phyloP scores from a whole-genome alignment of 2,888 invertebrate genomes.

The Tryphoninae sp. region DNA sequence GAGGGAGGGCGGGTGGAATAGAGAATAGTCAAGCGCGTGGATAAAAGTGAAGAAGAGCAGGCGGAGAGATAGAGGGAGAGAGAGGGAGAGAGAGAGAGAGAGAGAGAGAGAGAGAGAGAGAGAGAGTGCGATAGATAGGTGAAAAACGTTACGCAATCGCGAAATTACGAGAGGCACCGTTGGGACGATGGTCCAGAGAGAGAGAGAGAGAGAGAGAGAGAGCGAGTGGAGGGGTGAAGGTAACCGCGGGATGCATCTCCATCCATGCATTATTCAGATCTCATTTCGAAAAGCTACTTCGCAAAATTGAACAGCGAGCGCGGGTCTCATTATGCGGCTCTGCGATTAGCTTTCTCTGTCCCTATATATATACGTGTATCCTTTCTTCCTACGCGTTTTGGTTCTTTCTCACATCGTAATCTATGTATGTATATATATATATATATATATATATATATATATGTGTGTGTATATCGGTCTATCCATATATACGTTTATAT shows the following conservation, averaged over 20 bases:
- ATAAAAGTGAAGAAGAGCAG: conserved; percentile 19
- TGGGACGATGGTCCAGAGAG: conserved; percentile 5
- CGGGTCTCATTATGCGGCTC: conserved; percentile 64
- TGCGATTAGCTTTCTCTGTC: conserved; percentile 62
- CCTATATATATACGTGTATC: neutral
- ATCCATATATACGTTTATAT: conserved; percentile 9
- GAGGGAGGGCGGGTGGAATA: neutral
- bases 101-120: conserved; percentile 12
- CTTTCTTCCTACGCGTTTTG: conserved; percentile 11
- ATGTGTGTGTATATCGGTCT: neutral
- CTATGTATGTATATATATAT: neutral
- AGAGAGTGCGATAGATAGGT: conserved; percentile 34
- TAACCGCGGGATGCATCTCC: conserved; percentile 65
- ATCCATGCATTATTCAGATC: conserved; percentile 69
- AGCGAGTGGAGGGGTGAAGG: conserved; percentile 2
- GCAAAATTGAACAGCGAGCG: conserved; percentile 66
- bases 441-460: neutral
- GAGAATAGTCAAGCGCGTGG: conserved; percentile 26
- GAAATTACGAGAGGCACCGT: conserved; percentile 63
- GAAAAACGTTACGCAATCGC: conserved; percentile 65
- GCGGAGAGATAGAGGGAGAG: neutral
- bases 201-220: neutral
- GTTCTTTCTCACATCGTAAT: conserved; percentile 37
- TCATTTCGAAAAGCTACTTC: conserved; percentile 68
- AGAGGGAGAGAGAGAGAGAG: neutral